Base-by-base conservation (phyloP, 2,113 vertebrate genomes). In the Cromileptes altivelis region DNA sequence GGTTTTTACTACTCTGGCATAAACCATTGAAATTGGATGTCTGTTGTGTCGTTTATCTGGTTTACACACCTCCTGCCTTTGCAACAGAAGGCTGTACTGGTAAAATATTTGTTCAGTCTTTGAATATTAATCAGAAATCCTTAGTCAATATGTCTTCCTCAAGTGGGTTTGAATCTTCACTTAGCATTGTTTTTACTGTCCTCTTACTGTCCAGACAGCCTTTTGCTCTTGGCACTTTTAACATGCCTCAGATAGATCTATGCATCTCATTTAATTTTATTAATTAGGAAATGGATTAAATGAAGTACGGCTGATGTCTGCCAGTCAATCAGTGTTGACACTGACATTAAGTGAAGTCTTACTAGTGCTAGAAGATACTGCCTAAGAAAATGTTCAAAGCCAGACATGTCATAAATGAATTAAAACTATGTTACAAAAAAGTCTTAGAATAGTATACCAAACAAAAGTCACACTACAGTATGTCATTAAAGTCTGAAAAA, bases 1-100 rank as follows among this genome's bases (percentile, higher is more conserved):
- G 47, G 10, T 90, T 92, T 91, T 90, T 90, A 91, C 85, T 80
- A 73, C 81, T 72, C 58, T 70, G 73, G 77, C 82, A 92, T 92
- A 93, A 92, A 93, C 65, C 77, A 81, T 85, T 88, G 75, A 67
- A 89, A 91, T 90, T 91, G 75, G 78, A 92, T 88, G 86, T 85
- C 72, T 77, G 60, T 82, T 13, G 67, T 81, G 83, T 92, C 81
- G 75, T 90, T 86, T 91, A 81, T 92, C 83, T 88, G 85, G 56
- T 88, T 83, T 77, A 86, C 81, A 84, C 88, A 80, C 80, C 62
- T 25, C 77, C 61, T 64, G 71, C 56, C 45, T 82, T 80, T 77
- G 58, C 79, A 57, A 71, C 70, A 33, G 53, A 74, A 75, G 60
- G 85, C 60, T 65, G 49, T 49, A n/a, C 49, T 61, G 55, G 23